Evolutionary conservation across 2,888 invertebrate genomes (phyloP).

Genomic region (Malthinus flaveolus): DNA sequence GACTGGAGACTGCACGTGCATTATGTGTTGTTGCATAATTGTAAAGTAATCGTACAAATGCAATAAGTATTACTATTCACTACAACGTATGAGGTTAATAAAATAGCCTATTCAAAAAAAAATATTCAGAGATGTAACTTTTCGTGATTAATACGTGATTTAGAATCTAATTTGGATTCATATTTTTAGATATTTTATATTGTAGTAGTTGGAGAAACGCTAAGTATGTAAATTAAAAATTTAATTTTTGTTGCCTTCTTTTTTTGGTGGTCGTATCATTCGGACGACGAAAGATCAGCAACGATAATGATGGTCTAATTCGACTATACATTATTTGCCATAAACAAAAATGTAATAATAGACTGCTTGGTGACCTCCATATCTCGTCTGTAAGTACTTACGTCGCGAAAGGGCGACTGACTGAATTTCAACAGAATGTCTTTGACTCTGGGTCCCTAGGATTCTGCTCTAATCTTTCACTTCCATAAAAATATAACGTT

Average conservation of each 20-base stretch:
- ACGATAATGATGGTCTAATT: constrained; percentile 28
- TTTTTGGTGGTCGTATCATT: constrained; percentile 14
- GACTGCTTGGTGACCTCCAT: constrained; percentile 43
- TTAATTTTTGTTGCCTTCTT: constrained; percentile 11
- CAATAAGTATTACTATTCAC: constrained; percentile 46
- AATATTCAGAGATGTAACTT: constrained; percentile 40
- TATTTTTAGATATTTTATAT: constrained; percentile 40
- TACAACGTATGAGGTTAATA: constrained; percentile 17
- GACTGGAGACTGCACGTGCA: constrained; percentile 36
- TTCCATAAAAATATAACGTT: constrained; percentile 39
- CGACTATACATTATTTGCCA: constrained; percentile 16
- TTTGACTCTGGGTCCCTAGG: constrained; percentile 43
- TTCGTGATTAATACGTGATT: constrained; percentile 38
- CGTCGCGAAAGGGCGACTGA: constrained; percentile 44
- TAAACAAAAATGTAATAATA: constrained; percentile 27
- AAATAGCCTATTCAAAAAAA: constrained; percentile 32
- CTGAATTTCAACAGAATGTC: constrained; percentile 40
- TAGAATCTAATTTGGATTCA: constrained; percentile 37
- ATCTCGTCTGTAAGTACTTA: constrained; percentile 31
- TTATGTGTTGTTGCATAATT: constrained; percentile 1
- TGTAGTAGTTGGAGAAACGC: constrained; percentile 38
- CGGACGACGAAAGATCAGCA: constrained; percentile 6
- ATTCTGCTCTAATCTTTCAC: constrained; percentile 42
- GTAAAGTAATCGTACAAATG: constrained; percentile 43
- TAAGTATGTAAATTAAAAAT: constrained; percentile 27